These are phyloP conservation scores for Lucifuga dentata DNA, from an alignment of 2,113 vertebrate species.

Conservation along the genomic window DNA sequence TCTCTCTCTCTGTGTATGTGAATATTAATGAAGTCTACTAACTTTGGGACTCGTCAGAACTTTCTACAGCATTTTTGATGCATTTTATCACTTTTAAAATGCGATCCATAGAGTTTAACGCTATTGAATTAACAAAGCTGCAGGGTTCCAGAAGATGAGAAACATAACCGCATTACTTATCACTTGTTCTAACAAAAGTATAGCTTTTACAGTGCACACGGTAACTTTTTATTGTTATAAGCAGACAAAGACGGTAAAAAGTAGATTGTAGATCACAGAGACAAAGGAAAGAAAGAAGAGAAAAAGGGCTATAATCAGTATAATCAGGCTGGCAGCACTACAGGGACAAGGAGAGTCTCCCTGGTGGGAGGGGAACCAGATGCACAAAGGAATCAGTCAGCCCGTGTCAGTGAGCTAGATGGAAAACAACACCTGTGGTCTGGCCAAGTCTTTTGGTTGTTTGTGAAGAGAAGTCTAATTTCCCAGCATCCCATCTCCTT, in stretches of 20 bases:
- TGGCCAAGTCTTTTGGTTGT: conserved; percentile 10
- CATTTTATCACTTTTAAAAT: too few relatives aligned
- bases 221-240: neutral
- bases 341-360: conserved; percentile 15
- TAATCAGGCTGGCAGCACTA: conserved; percentile 17
- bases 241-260: neutral
- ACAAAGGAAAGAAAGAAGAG: too few relatives aligned
- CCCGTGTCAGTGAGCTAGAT: conserved; percentile 41
- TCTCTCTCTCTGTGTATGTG: too few relatives aligned
- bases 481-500: neutral
- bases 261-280: too few relatives aligned
- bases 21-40: too few relatives aligned
- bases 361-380: conserved; percentile 54
- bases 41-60: too few relatives aligned
- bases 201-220: neutral
- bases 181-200: too few relatives aligned
- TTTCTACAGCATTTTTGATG: too few relatives aligned
- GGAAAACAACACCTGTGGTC: conserved; percentile 51
- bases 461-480: conserved; percentile 7
- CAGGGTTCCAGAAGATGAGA: too few relatives aligned
- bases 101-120: too few relatives aligned
- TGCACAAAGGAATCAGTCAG: conserved; percentile 51
- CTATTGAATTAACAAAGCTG: too few relatives aligned
- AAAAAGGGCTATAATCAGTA: conserved; percentile 38
- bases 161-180: too few relatives aligned